These are phyloP conservation scores for Epirrhoe tristata DNA, from an alignment of 2,888 invertebrate genomes.

Conservation along the genomic window DNA sequence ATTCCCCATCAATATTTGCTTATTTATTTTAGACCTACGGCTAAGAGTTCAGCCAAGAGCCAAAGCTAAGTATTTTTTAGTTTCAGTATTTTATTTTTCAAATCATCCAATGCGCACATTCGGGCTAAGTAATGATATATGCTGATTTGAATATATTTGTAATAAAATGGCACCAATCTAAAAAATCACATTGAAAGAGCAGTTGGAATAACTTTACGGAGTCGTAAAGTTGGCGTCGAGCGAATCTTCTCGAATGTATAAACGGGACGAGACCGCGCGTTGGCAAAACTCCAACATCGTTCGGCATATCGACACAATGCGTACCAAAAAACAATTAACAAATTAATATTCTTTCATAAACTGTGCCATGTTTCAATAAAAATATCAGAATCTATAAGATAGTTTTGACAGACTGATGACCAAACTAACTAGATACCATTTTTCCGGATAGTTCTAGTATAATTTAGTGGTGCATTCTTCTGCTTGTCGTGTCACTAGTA, in stretches of 20 bases:
- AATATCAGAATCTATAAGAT: not conserved
- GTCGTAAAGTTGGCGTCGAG: conserved; percentile 68
- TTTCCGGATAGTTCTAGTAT: not conserved
- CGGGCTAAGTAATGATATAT: conserved; percentile 47
- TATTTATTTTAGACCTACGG: conserved; percentile 1
- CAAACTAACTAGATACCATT: not conserved
- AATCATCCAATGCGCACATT: conserved; percentile 47
- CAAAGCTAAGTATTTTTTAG: conserved; percentile 5
- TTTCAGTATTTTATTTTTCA: conserved; percentile 45
- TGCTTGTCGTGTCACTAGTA: too few relatives aligned
- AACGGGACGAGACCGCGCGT: conserved; percentile 59
- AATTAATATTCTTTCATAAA: conserved; percentile 49
- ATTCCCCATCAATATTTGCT: conserved; percentile 39
- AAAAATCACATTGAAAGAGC: conserved; percentile 64
- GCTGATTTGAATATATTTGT: conserved; percentile 56
- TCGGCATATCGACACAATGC: conserved; percentile 55
- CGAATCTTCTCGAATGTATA: conserved; percentile 54
- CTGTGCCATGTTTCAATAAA: not conserved
- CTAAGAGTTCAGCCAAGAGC: not conserved
- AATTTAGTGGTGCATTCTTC: not conserved
- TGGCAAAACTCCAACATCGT: conserved; percentile 67
- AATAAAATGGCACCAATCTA: conserved; percentile 63
- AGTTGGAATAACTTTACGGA: conserved; percentile 69
- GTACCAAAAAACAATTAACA: conserved; percentile 54
- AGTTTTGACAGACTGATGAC: not conserved